Evolutionary conservation across 2,888 invertebrate species (phyloP), one percentile per base, ranked within the genome.

Genomic region (Ormia ochracea): DNA sequence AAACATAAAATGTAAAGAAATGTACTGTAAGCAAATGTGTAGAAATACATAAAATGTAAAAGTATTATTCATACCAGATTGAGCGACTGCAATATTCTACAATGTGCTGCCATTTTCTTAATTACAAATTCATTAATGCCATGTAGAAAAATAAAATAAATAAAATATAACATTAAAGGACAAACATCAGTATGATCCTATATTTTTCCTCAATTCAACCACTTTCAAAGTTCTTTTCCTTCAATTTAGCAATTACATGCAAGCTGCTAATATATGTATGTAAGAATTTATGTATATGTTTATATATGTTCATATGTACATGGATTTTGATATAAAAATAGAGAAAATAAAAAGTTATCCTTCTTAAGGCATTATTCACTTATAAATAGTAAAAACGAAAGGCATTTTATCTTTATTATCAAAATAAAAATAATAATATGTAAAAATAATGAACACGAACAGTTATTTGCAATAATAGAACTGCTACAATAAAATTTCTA

Each of bases 361-460:
- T 21, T 66, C 21, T 36, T 23, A 0, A 45, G 12, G 45, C 45
- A 23, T 38, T 23, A 23, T 14, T 36, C 21, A 21, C 21, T 31
- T n/a, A 43, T 21, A 45, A 48, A 69, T 14, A 21, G 17, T 10
- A 38, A 28, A 41, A 17, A 50, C 7, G 43, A 66, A 31, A n/a
- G 10, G 4, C 28, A 66, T 4, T 54, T 66, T 54, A 31, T 70
- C n/a, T 59, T 14, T 52, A 7, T 48, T 45, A 58, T 33, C 23
- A 56, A 3, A 33, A 0, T 6, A 26, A 58, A 23, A 33, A 19
- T 19, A 48, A 9, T 19, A 43, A 36, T 19, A 48, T 50, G 2
- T 21, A 38, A 50, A 21, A 43, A 61, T 48, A 58, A 54, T 12
- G 26, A 52, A n/a, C 31, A 26, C 10, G 45, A 54, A 63, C 33